A percentile compares a stretch with the other conserved stretches of the same genome.
These are phyloP conservation scores for Sylvia atricapilla DNA, from an alignment of 2,113 vertebrate genomes.

Conservation along the genomic window DNA sequence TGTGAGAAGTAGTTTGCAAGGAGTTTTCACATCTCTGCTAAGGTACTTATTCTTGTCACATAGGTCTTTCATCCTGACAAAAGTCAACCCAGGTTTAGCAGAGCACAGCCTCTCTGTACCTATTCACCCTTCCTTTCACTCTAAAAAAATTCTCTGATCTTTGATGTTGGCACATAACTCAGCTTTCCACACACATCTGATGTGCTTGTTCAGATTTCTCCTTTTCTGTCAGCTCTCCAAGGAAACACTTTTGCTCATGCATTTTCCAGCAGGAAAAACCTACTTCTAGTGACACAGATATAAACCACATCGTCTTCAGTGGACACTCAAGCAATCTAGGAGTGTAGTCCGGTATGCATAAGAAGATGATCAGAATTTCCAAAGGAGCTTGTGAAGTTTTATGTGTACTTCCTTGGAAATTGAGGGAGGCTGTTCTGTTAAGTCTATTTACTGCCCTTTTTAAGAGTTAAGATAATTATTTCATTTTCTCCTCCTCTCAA, in stretches of 20 bases:
- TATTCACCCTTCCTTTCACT: not conserved
- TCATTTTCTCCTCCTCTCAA: slow-evolving; percentile 31
- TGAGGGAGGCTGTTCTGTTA: not conserved
- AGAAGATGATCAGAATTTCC: not conserved
- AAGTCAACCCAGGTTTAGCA: not conserved
- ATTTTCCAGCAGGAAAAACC: not conserved
- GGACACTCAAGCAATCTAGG: not conserved
- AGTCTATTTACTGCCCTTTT: not conserved
- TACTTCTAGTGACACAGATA: not conserved
- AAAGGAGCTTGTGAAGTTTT: not conserved
- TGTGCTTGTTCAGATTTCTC: not conserved
- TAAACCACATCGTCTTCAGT: not conserved
- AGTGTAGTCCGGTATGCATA: not conserved
- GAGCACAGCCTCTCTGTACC: not conserved
- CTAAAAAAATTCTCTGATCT: not conserved
- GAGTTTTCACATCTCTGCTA: not conserved
- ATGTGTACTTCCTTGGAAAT: not conserved
- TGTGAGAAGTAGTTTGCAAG: not conserved
- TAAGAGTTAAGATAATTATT: not conserved
- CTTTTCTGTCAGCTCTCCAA: not conserved
- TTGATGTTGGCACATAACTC: not conserved
- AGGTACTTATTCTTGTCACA: not conserved
- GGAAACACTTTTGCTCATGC: not conserved
- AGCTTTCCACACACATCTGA: not conserved
- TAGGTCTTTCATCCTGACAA: not conserved